Conservation (phyloP, 2,888 invertebrate species). For the Cryptus armator region DNA sequence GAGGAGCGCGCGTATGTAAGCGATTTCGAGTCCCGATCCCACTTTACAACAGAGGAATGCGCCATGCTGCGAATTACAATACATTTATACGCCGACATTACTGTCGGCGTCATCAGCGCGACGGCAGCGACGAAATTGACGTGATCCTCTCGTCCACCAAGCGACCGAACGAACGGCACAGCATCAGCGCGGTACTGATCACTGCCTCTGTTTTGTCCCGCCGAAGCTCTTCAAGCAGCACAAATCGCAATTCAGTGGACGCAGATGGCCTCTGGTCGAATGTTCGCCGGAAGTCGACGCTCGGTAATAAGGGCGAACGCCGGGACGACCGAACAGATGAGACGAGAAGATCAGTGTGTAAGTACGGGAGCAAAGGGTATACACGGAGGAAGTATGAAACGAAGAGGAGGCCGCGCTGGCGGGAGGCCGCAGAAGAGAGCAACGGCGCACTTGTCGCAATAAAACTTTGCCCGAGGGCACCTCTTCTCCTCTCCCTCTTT, state of each 20-base stretch:
- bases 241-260: slow-evolving; percentile 49
- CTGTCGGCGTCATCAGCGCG: slow-evolving; percentile 10
- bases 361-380: slow-evolving; percentile 17
- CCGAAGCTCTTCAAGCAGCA: slow-evolving; percentile 34
- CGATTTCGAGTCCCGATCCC: background rate
- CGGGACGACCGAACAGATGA: slow-evolving; percentile 59
- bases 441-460: slow-evolving; percentile 82
- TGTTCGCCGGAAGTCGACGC: slow-evolving; percentile 62
- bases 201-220: slow-evolving; percentile 2
- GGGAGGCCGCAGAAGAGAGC: slow-evolving; percentile 81
- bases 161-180: slow-evolving; percentile 4
- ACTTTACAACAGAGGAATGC: background rate
- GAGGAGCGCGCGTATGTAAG: slow-evolving; percentile 45
- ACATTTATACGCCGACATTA: slow-evolving; percentile 61
- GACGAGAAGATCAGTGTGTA: slow-evolving; percentile 64
- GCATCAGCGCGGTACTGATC: background rate
- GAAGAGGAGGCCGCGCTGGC: slow-evolving; percentile 79
- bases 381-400: slow-evolving; percentile 45
- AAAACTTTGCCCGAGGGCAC: slow-evolving; percentile 78
- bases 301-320: slow-evolving; percentile 46
- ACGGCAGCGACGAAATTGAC: slow-evolving; percentile 54
- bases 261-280: slow-evolving; percentile 48
- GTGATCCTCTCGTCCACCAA: slow-evolving; percentile 26
- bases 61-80: slow-evolving; percentile 58
- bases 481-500: slow-evolving; percentile 50